A percentile compares a stretch with the other conserved stretches of the same genome.
Evolutionary conservation across 2,888 invertebrate species (phyloP).

Genomic region (Xylocampa areola): DNA sequence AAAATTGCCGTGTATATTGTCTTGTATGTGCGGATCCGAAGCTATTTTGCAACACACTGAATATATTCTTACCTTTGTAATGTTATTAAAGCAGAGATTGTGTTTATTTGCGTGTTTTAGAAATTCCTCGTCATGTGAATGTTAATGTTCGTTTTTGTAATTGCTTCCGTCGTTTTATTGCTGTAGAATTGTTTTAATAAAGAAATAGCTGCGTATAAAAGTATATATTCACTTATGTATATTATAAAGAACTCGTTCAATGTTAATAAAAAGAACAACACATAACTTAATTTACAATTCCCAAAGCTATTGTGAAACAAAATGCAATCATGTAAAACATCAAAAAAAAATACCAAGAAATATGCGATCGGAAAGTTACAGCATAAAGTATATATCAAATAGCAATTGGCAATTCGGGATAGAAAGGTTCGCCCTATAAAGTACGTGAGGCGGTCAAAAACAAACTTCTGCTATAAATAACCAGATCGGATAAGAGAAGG

Average conservation of each 20-base stretch:
- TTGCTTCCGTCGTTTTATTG: constrained; percentile 7
- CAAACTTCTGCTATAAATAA: constrained; percentile 89
- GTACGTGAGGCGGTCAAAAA: constrained; percentile 89
- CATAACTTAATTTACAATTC: constrained; percentile 8
- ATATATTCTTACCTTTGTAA: constrained; percentile 39
- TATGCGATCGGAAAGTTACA: constrained; percentile 83
- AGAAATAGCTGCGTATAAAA: constrained; percentile 5
- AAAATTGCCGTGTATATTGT: constrained; percentile 42
- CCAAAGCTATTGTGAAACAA: constrained; percentile 49
- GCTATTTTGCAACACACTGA: constrained; percentile 38
- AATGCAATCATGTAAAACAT: constrained; percentile 67
- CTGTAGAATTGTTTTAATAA: not conserved
- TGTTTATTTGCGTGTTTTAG: constrained; percentile 19
- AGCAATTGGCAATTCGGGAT: constrained; percentile 88
- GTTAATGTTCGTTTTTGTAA: constrained; percentile 27
- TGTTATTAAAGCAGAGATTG: constrained; percentile 44
- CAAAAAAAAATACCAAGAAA: constrained; percentile 76
- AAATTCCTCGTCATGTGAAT: constrained; percentile 5
- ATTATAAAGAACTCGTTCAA: constrained; percentile 3
- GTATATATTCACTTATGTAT: not conserved
- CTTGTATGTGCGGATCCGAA: constrained; percentile 43
- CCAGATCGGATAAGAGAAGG: constrained; percentile 87
- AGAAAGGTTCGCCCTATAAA: constrained; percentile 88
- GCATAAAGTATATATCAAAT: constrained; percentile 87
- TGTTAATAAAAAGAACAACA: no score